Base-by-base conservation (phyloP, 2,797 vertebrate genomes). In the Erpetoichthys calabaricus region DNA sequence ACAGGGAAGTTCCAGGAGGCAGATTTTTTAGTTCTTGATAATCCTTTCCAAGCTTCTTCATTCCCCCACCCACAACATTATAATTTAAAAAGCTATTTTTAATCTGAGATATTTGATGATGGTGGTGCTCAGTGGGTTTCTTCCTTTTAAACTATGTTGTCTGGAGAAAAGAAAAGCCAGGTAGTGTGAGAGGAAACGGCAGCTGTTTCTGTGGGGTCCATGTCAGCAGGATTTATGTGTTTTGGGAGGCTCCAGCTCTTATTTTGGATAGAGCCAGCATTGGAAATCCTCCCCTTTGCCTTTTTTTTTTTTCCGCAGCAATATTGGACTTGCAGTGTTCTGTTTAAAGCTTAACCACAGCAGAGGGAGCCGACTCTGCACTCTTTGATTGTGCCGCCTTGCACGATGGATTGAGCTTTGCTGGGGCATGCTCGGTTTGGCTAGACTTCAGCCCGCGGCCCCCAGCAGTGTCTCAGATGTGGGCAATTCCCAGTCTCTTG, bases 311-410 rank as follows among this genome's bases (percentile, higher is more conserved):
- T 64, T 65, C 66, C 60, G 51, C 57, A 69, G 79, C 74, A 68
- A 78, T 81, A 76, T 78, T 73, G 73, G 80, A 81, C 84, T 73
- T 65, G 75, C 73, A 68, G 77, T 62, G 66, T 76, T 75, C 76
- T 77, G 87, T 94, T 92, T 93, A 89, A 92, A 92, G 92, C 73
- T 47, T 74, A 79, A 86, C 87, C 82, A 75, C 83, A 85, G 86
- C 79, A 70, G 82, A 87, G 77, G 65, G 77, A 80, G 75, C 78
- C 75, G 81, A 90, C 86, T 89, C 85, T 88, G 86, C 84, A 73
- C 70, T 67, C 86, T 91, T 88, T 90, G 91, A 92, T 89, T 81
- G 74, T 61, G 56, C 83, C 72, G 80, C 76, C 72, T 71, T 74
- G 72, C 60, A 80, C 75, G 73, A 77, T 74, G 79, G 87, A 84